These are phyloP conservation scores for Hoplostethus atlanticus DNA, from an alignment of 2,797 vertebrate genomes.

Conservation along the genomic window DNA sequence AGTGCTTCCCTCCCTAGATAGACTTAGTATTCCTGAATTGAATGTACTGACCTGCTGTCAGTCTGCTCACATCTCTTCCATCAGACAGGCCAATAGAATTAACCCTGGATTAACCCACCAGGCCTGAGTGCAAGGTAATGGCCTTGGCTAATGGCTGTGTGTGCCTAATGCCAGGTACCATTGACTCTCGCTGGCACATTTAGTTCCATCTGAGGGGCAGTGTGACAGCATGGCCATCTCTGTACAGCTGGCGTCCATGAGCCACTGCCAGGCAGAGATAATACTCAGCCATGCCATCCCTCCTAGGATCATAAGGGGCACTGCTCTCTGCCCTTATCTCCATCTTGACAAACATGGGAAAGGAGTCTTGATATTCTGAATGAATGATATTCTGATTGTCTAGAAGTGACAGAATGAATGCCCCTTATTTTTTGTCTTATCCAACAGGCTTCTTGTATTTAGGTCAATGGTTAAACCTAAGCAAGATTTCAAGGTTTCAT, in stretches of 20 bases:
- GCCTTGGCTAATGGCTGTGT: constrained; percentile 73
- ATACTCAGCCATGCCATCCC: constrained; percentile 46
- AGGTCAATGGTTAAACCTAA: not conserved
- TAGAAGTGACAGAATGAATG: constrained; percentile 2
- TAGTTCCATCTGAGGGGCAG: constrained; percentile 71
- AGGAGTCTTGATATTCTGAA: constrained; percentile 18
- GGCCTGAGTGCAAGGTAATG: constrained; percentile 78
- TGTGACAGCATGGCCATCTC: constrained; percentile 73
- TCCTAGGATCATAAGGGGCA: constrained; percentile 49
- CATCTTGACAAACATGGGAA: constrained; percentile 50
- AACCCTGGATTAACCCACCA: constrained; percentile 82
- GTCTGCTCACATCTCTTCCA: constrained; percentile 66
- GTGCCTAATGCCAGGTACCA: constrained; percentile 78
- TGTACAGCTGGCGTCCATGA: constrained; percentile 71
- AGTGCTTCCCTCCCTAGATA: constrained; percentile 22
- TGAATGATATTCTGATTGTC: not conserved
- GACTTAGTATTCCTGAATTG: constrained; percentile 52
- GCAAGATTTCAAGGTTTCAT: not conserved
- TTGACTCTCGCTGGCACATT: constrained; percentile 72
- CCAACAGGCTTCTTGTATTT: not conserved
- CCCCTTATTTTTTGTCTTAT: not conserved
- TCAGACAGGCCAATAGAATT: constrained; percentile 77
- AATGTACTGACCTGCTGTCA: constrained; percentile 61
- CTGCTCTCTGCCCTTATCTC: constrained; percentile 53
- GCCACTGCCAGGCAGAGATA: constrained; percentile 66